Evolutionary conservation across 1,140 invertebrate species (phyloP).

Genomic region (Drosophila paulistorum): DNA sequence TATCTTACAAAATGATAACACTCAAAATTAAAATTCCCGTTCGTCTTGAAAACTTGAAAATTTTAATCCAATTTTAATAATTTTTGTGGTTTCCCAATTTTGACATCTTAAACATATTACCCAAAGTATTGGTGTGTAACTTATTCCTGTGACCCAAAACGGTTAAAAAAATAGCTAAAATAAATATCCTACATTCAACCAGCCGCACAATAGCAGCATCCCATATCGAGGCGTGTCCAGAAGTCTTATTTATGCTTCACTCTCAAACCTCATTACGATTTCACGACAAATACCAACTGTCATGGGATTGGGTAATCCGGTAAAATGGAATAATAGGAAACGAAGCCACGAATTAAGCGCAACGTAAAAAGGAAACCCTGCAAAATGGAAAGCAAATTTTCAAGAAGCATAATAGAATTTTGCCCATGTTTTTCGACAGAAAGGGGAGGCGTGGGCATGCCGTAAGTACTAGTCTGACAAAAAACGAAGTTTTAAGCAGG

Average conservation of each 20-base stretch:
- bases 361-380: constrained; percentile 40
- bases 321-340: too few relatives aligned
- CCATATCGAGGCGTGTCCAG: constrained; percentile 49
- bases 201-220: constrained; percentile 70
- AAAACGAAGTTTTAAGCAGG: constrained; percentile 25
- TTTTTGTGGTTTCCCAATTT: too few relatives aligned
- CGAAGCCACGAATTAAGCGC: constrained; percentile 40
- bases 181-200: background rate
- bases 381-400: constrained; percentile 47
- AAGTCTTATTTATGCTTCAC: constrained; percentile 49
- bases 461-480: constrained; percentile 52
- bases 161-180: too few relatives aligned
- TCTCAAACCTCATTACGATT: constrained; percentile 59
- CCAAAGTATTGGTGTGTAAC: too few relatives aligned
- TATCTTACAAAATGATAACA: too few relatives aligned
- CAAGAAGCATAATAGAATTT: constrained; percentile 75
- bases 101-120: too few relatives aligned
- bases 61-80: too few relatives aligned
- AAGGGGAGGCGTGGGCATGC: constrained; percentile 4
- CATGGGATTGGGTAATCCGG: constrained; percentile 37
- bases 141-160: too few relatives aligned
- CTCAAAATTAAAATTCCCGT: too few relatives aligned
- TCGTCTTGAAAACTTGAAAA: too few relatives aligned
- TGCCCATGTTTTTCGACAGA: constrained; percentile 53
- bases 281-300: constrained; percentile 65